These are phyloP conservation scores for Syngnathus floridae DNA, from an alignment of 2,113 vertebrate genomes.

Conservation along the genomic window DNA sequence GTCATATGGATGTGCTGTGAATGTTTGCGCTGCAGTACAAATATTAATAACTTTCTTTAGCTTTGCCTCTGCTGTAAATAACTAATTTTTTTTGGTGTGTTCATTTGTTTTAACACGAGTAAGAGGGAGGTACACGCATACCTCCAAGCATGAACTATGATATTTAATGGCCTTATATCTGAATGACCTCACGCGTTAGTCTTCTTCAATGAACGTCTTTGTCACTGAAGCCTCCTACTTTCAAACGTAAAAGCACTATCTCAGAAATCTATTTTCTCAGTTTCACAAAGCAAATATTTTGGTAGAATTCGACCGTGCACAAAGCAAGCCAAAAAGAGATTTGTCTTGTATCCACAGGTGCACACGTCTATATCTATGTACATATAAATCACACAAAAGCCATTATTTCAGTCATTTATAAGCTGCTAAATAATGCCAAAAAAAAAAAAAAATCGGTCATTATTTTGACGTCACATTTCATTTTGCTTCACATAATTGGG, in stretches of 20 bases:
- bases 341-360: constrained; percentile 44
- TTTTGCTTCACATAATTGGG: constrained; percentile 46
- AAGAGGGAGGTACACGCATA: constrained; percentile 68
- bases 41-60: constrained; percentile 60
- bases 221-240: constrained; percentile 58
- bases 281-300: constrained; percentile 67
- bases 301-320: constrained; percentile 61
- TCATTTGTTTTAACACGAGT: constrained; percentile 39
- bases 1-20: constrained; percentile 50
- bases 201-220: constrained; percentile 51
- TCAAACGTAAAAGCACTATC: constrained; percentile 63
- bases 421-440: constrained; percentile 78
- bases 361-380: constrained; percentile 54
- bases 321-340: constrained; percentile 57
- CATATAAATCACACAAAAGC: constrained; percentile 63
- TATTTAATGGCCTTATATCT: constrained; percentile 76
- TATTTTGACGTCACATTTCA: constrained; percentile 34
- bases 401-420: constrained; percentile 69
- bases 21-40: constrained; percentile 7
- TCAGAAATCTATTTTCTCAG: constrained; percentile 69
- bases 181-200: constrained; percentile 72
- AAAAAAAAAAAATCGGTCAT: constrained; percentile 54
- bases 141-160: constrained; percentile 86
- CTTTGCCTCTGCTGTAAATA: constrained; percentile 69
- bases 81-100: constrained; percentile 40